phyloP scores from a whole-genome alignment of 1,140 invertebrate species.

The Ceratina japonica region DNA sequence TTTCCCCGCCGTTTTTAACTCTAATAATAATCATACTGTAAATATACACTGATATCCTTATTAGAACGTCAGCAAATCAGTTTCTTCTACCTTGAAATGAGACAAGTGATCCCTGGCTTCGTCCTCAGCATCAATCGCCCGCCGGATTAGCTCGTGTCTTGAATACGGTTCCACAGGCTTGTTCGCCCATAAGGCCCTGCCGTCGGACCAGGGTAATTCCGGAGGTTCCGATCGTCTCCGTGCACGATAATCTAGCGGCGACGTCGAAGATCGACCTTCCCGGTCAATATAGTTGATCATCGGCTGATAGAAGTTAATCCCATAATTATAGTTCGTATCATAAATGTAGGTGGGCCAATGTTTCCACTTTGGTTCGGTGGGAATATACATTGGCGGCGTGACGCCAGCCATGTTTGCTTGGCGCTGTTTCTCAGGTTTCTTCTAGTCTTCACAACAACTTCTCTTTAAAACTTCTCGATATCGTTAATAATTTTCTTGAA shows the following conservation, averaged over 20 bases:
- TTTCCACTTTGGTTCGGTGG: slow-evolving; percentile 75
- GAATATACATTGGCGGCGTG: slow-evolving; percentile 76
- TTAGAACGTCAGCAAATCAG: too few relatives aligned
- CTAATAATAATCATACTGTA: not conserved
- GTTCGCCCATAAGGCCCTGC: slow-evolving; percentile 78
- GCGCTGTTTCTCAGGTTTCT: not conserved
- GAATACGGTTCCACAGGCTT: slow-evolving; percentile 82
- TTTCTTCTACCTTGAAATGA: slow-evolving; percentile 74
- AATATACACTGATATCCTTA: too few relatives aligned
- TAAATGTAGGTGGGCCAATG: slow-evolving; percentile 83
- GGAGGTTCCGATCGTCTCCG: slow-evolving; percentile 75
- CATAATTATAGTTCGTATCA: slow-evolving; percentile 88
- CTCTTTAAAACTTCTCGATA: not conserved
- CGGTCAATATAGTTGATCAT: slow-evolving; percentile 89
- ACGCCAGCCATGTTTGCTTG: slow-evolving; percentile 63
- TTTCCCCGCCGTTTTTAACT: not conserved
- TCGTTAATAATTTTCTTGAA: too few relatives aligned
- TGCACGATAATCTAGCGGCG: not conserved
- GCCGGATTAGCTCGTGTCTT: slow-evolving; percentile 82
- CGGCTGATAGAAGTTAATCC: slow-evolving; percentile 90
- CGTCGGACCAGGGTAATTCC: slow-evolving; percentile 87
- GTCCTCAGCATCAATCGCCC: slow-evolving; percentile 83
- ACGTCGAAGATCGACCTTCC: slow-evolving; percentile 70
- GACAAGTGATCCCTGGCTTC: slow-evolving; percentile 84
- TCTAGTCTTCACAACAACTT: too few relatives aligned